A percentile compares a stretch with the other conserved stretches of the same genome.
Conservation (phyloP, 2,888 invertebrate species). For the Heteromurus nitidus region DNA sequence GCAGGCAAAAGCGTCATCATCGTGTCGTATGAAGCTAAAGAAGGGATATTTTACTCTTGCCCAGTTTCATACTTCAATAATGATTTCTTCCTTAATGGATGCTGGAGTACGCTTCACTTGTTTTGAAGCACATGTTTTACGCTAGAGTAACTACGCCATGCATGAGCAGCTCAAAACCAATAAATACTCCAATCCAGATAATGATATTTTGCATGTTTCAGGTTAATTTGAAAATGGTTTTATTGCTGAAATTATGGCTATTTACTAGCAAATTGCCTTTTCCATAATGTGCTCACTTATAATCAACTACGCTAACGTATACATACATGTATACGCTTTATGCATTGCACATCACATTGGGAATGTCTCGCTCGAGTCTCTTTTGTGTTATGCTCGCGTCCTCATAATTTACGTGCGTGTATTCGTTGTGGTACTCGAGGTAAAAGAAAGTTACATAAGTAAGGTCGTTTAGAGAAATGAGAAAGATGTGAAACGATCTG, state of each 20-base stretch:
- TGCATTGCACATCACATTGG: background rate
- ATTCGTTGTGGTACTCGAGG: conserved; percentile 21
- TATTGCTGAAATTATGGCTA: conserved; percentile 65
- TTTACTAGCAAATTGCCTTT: conserved; percentile 64
- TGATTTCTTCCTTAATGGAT: conserved; percentile 52
- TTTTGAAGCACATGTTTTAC: conserved; percentile 47
- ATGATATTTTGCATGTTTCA: conserved; percentile 66
- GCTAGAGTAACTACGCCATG: conserved; percentile 39
- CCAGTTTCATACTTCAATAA: conserved; percentile 34
- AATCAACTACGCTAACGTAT: no score
- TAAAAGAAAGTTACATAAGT: no score
- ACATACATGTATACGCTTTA: background rate
- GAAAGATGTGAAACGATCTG: conserved; percentile 20
- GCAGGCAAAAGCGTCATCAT: conserved; percentile 24
- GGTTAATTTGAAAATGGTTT: conserved; percentile 67
- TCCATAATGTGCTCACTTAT: conserved; percentile 54
- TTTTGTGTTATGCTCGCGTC: background rate
- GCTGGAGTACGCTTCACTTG: conserved; percentile 58
- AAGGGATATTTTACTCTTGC: background rate
- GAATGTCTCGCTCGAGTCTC: background rate
- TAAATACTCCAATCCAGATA: conserved; percentile 57
- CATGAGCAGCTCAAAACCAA: conserved; percentile 53
- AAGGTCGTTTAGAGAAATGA: background rate
- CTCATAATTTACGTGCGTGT: background rate
- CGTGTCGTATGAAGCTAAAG: no score